These are phyloP conservation scores for Drosophila heteroneura DNA, from an alignment of 2,888 invertebrate genomes.

Conservation along the genomic window DNA sequence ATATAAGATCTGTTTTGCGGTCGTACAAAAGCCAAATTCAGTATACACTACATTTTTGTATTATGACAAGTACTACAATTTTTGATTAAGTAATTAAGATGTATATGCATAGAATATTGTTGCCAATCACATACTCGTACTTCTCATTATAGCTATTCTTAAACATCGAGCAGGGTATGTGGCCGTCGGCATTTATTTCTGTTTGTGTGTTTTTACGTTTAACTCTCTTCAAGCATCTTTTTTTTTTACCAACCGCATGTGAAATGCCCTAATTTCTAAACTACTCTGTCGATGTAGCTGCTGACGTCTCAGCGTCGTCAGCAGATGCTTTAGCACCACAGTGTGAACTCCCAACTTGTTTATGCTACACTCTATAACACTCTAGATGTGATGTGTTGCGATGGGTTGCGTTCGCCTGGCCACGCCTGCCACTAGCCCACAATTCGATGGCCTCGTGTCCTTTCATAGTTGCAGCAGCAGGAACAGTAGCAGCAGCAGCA, in stretches of 20 bases:
- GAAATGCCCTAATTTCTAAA: conserved; percentile 78
- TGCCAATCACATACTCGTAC: not conserved
- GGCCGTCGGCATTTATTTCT: not conserved
- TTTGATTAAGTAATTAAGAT: not conserved
- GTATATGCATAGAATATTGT: not conserved
- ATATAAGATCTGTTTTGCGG: not conserved
- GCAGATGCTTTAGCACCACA: conserved; percentile 61
- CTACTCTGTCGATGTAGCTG: conserved; percentile 20
- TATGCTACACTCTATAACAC: conserved; percentile 26
- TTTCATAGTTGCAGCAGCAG: conserved; percentile 36
- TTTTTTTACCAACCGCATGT: conserved; percentile 58
- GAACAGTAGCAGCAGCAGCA: not conserved
- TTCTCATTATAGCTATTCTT: not conserved
- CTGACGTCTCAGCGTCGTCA: conserved; percentile 7
- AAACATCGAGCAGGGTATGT: not conserved
- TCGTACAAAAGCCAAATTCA: not conserved
- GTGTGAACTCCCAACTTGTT: conserved; percentile 52
- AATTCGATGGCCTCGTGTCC: conserved; percentile 18
- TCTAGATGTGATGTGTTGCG: not conserved
- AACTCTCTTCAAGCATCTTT: conserved; percentile 10
- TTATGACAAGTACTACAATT: not conserved
- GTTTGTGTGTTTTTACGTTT: conserved; percentile 6
- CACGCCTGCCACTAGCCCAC: conserved; percentile 10
- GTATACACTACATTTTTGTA: not conserved
- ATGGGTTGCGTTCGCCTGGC: not conserved